phyloP scores from a whole-genome alignment of 2,797 vertebrate species.

The Diplodus puntazzo region DNA sequence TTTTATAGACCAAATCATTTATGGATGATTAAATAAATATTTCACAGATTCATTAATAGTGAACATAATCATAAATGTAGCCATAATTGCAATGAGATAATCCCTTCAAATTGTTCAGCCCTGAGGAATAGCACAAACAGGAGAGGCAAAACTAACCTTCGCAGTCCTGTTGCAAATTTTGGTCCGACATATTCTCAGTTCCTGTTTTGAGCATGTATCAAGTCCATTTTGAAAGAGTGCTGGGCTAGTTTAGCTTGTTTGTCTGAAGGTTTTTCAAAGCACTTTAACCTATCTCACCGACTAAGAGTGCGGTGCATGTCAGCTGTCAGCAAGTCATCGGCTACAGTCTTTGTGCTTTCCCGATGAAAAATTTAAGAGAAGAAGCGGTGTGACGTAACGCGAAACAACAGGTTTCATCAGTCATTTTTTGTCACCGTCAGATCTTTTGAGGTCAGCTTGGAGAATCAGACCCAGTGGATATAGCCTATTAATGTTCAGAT shows the following conservation, averaged over 20 bases:
- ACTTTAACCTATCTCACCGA: not conserved
- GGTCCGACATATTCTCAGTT: not conserved
- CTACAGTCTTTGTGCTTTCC: constrained; percentile 6
- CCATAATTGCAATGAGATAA: not conserved
- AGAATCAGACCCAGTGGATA: not conserved
- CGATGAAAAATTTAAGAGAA: constrained; percentile 10
- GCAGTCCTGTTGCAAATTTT: not conserved
- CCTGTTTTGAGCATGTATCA: not conserved
- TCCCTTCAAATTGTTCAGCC: not conserved
- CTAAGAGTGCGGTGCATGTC: not conserved
- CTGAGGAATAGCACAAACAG: not conserved
- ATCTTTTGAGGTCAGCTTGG: not conserved
- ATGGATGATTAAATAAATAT: not conserved
- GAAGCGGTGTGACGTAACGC: not conserved
- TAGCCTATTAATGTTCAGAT: constrained; percentile 5
- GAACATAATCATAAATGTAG: not conserved
- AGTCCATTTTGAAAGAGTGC: not conserved
- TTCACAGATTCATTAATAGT: not conserved
- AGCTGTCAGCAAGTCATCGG: not conserved
- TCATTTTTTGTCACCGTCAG: constrained; percentile 2
- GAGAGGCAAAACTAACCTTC: not conserved
- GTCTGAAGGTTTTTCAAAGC: not conserved
- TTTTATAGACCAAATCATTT: not conserved
- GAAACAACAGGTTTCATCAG: constrained; percentile 18
- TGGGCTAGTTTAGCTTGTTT: not conserved